Conservation (phyloP, 2,113 vertebrate genomes). For the Bos javanicus region DNA sequence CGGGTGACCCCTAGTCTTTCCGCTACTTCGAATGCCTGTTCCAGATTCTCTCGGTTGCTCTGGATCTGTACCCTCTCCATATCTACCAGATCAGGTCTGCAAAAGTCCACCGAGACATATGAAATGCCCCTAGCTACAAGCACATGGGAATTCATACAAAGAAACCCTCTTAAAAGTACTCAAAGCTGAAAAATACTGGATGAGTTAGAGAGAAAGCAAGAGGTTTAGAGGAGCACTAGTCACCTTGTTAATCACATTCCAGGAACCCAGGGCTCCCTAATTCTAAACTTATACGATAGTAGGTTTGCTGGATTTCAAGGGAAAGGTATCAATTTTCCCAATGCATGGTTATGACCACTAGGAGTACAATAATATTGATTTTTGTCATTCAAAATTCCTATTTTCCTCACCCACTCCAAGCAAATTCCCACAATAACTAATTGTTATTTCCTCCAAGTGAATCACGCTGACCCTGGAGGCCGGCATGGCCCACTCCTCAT, state of each 20-base stretch:
- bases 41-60: constrained; percentile 95
- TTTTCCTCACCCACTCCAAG: background rate
- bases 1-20: constrained; percentile 95
- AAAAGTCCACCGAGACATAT: constrained; percentile 1
- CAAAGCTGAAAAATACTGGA: background rate
- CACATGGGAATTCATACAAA: background rate
- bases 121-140: background rate
- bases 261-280: background rate
- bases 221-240: background rate
- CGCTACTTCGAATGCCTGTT: constrained; percentile 97
- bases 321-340: background rate
- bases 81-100: constrained; percentile 96
- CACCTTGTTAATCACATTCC: background rate
- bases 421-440: background rate
- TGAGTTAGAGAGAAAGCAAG: background rate
- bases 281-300: background rate
- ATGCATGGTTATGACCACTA: background rate
- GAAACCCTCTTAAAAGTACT: background rate
- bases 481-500: background rate
- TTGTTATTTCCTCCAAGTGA: background rate
- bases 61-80: constrained; percentile 94
- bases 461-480: background rate
- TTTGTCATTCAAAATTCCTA: background rate
- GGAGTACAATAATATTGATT: background rate
- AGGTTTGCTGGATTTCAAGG: background rate